These are phyloP conservation scores for Lycocerus yunnanus DNA, from an alignment of 2,888 invertebrate species.

Conservation along the genomic window DNA sequence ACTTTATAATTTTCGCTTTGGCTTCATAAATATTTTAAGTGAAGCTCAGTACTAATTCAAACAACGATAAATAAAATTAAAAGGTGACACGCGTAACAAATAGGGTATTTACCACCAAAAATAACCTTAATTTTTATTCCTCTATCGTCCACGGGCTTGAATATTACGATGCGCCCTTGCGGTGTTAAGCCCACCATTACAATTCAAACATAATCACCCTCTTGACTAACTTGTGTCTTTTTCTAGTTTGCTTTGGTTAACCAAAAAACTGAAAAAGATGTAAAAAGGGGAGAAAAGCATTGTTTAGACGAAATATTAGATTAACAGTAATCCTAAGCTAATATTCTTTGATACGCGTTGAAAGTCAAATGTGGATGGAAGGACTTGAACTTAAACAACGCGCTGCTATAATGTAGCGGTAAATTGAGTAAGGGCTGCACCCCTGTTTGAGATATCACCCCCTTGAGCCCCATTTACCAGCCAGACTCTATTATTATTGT, in stretches of 20 bases:
- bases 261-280: slow-evolving; percentile 12
- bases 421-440: slow-evolving; percentile 53
- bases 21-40: slow-evolving; percentile 1
- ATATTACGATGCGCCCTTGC: slow-evolving; percentile 27
- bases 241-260: slow-evolving; percentile 14
- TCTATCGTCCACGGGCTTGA: slow-evolving; percentile 34
- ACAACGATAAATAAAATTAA: slow-evolving; percentile 45
- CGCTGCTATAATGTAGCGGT: slow-evolving; percentile 57
- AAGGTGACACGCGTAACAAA: slow-evolving; percentile 45
- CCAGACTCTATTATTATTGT: slow-evolving; percentile 59
- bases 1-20: neutral
- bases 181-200: slow-evolving; percentile 42
- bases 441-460: slow-evolving; percentile 55
- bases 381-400: slow-evolving; percentile 49
- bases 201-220: slow-evolving; percentile 26
- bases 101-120: slow-evolving; percentile 48
- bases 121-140: slow-evolving; percentile 51
- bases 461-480: slow-evolving; percentile 56
- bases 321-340: slow-evolving; percentile 51
- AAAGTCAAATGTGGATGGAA: slow-evolving; percentile 38
- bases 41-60: slow-evolving; percentile 14
- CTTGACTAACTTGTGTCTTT: slow-evolving; percentile 13
- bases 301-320: slow-evolving; percentile 44
- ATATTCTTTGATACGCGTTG: slow-evolving; percentile 50
- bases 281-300: slow-evolving; percentile 17